A percentile compares a stretch with the other conserved stretches of the same genome.
These are phyloP conservation scores for Vidua macroura DNA, from an alignment of 2,113 vertebrate species.

Conservation along the genomic window DNA sequence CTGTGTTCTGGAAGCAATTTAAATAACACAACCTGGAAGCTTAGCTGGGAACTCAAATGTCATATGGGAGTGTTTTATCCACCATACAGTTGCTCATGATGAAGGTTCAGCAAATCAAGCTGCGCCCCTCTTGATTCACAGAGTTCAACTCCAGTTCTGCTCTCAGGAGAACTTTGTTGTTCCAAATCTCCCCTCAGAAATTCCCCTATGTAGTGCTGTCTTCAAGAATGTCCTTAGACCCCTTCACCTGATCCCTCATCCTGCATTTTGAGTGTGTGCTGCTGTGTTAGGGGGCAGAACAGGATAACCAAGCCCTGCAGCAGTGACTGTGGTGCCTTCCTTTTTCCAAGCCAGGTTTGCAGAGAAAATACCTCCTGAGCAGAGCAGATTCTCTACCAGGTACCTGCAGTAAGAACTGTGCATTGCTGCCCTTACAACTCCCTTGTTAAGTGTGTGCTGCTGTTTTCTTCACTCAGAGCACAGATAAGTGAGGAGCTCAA, in stretches of 20 bases:
- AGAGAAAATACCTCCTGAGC: neutral
- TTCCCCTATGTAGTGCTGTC: neutral
- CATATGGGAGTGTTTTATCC: neutral
- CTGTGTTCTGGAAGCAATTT: neutral
- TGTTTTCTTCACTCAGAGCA: slow-evolving; percentile 70
- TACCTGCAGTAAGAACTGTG: neutral
- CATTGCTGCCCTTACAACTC: neutral
- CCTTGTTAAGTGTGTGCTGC: neutral
- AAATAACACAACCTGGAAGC: neutral
- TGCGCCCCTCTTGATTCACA: neutral
- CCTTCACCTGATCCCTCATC: neutral
- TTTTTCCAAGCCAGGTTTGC: neutral
- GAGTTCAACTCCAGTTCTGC: neutral
- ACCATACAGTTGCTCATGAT: neutral
- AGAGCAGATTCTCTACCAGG: neutral
- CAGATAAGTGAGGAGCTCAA: slow-evolving; percentile 82
- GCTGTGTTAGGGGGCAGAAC: neutral
- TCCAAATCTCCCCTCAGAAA: neutral
- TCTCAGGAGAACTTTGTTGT: neutral
- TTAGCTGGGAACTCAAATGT: neutral
- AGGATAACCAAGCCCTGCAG: neutral
- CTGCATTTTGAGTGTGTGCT: neutral
- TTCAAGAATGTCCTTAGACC: neutral
- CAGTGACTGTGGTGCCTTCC: neutral
- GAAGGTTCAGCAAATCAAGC: neutral